Evolutionary conservation across 2,888 invertebrate genomes (phyloP), one percentile per base, ranked within the genome.

Genomic region (Trachelus stipa): DNA sequence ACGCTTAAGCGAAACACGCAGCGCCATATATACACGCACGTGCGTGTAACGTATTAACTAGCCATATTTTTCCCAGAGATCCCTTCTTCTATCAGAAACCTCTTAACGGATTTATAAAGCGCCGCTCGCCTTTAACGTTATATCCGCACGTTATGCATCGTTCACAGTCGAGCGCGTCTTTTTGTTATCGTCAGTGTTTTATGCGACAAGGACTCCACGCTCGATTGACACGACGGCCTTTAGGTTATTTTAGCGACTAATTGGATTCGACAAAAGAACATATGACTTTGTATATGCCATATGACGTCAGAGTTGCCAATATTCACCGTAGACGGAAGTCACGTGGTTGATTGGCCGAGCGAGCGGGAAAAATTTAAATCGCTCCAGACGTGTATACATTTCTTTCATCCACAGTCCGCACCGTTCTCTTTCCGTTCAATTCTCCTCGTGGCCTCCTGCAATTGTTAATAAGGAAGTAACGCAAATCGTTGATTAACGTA

Each of bases 131-230:
- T 40, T 74, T 35, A 75, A 77, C 71, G 35, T 71, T 40, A 75
- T 34, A 71, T 34, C 31, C 69, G 56, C 75, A 34, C 68, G n/a
- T 74, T 69, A 71, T 75, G 77, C 77, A 77, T 73, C 76, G 40
- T 78, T 34, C 75, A 73, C 73, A 33, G 40, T 9, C 75, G 40
- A 73, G 68, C n/a, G 1, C 15, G 34, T n/a, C 31, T 75, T 69
- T 75, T 78, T 75, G 56, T 78, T 35, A 37, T 68, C 34, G 34
- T 30, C 15, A 76, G 74, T 78, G 75, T 78, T 76, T 76, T 73
- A 76, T 37, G 37, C 78, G 75, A 33, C 73, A 73, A 78, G 78
- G 78, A 78, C 78, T 75, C 75, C 76, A 78, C 78, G 78, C 78
- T 76, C 73, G 34, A 76, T 68, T 78, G 78, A 73, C 56, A 56